These are phyloP conservation scores for Deroplatys truncata DNA, from an alignment of 2,888 invertebrate genomes.

Conservation along the genomic window DNA sequence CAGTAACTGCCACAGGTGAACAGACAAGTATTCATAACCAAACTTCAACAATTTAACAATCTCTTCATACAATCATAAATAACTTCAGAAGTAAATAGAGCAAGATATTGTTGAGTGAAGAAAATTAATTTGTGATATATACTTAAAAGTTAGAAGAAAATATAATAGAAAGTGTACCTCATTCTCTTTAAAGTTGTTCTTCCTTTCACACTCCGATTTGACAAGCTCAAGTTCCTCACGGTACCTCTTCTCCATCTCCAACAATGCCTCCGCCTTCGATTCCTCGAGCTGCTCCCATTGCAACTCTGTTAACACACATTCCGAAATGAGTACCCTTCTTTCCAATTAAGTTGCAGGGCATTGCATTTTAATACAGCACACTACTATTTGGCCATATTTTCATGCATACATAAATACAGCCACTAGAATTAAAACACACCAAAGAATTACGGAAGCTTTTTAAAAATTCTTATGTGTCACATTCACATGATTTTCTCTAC, in stretches of 20 bases:
- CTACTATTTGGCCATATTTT: too few species aligned
- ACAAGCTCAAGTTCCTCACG: constrained; percentile 47
- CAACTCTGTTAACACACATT: constrained; percentile 10
- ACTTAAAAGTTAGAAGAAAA: too few species aligned
- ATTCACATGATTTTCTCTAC: too few species aligned
- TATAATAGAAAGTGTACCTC: background rate
- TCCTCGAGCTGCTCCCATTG: constrained; percentile 19
- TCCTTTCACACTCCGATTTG: constrained; percentile 44
- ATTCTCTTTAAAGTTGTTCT: background rate
- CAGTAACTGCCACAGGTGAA: constrained; percentile 37
- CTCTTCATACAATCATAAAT: background rate
- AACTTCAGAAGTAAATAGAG: too few species aligned
- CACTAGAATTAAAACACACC: too few species aligned
- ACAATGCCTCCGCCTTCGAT: constrained; percentile 59
- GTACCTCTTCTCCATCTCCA: constrained; percentile 58
- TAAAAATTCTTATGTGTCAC: too few species aligned
- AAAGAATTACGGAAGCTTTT: too few species aligned
- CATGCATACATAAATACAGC: too few species aligned
- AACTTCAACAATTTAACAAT: background rate
- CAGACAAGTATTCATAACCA: background rate
- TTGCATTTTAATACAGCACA: too few species aligned
- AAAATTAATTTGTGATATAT: too few species aligned
- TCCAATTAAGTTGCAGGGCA: too few species aligned
- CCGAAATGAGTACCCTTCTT: background rate
- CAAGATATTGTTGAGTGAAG: too few species aligned